Evolutionary conservation across 2,888 invertebrate genomes (phyloP).

Genomic region (Zhuqinia jingwanae): DNA sequence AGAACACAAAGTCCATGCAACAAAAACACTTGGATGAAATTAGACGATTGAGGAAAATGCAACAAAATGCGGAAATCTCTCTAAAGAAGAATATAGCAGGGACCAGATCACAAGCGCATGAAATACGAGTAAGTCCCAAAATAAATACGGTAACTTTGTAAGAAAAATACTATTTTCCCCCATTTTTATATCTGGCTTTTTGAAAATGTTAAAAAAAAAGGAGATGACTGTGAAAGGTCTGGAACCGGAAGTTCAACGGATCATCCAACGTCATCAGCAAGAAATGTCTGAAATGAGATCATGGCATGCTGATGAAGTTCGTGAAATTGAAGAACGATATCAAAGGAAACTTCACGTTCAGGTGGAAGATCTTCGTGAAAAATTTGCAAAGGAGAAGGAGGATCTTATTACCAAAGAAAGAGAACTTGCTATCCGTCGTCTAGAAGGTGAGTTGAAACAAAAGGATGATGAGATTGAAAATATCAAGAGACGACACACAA

Average conservation of each 20-base stretch:
- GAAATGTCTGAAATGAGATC: conserved; percentile 87
- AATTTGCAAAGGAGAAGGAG: conserved; percentile 85
- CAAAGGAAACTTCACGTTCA: conserved; percentile 85
- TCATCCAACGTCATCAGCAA: conserved; percentile 88
- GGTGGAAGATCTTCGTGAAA: conserved; percentile 84
- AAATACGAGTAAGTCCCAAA: conserved; percentile 86
- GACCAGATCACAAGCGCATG: conserved; percentile 91
- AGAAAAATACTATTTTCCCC: too few species aligned
- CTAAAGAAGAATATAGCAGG: conserved; percentile 90
- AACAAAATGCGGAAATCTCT: conserved; percentile 89
- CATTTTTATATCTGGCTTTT: neutral
- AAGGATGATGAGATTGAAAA: conserved; percentile 74
- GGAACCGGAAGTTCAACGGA: conserved; percentile 91
- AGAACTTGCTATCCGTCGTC: conserved; percentile 67
- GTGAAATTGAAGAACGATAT: conserved; percentile 85
- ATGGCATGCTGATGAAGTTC: conserved; percentile 86
- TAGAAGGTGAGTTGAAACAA: conserved; percentile 73
- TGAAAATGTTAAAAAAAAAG: conserved; percentile 23
- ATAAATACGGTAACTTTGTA: neutral
- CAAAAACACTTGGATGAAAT: conserved; percentile 89
- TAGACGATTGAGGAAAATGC: conserved; percentile 88
- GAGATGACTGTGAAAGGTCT: conserved; percentile 87
- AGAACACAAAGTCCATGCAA: conserved; percentile 86
- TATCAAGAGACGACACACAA: conserved; percentile 65
- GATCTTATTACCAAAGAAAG: conserved; percentile 80